Base-by-base conservation (phyloP, 1,140 invertebrate species). In the Heliconius eleuchia region DNA sequence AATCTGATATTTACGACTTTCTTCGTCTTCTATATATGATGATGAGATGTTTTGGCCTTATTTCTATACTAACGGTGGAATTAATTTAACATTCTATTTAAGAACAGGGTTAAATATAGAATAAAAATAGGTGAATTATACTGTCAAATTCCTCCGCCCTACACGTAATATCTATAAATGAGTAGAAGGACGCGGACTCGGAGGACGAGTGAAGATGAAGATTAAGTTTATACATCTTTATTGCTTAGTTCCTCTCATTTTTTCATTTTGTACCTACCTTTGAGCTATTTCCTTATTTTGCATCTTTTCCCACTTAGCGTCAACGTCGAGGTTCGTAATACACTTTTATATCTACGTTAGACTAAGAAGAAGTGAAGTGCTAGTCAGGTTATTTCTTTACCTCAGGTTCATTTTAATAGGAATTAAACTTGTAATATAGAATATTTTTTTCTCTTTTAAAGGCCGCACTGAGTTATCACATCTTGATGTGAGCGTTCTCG, bases 281-380 rank as follows among this genome's bases (percentile, higher is more conserved):
- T 66, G 60, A 66, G 60, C 60, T 66, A 66, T 66, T 66, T 66
- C 60, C 23, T 66, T 16, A 66, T 66, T 66, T 66, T 66, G 60
- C 13, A 30, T 66, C 60, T 66, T 66, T 66, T 66, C 3, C 60
- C 60, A 66, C 60, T 66, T 66, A 66, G 60, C 60, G 27, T 27
- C 60, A 27, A 66, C 23, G 60, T 66, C 60, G 55, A 60, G n/a
- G 55, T 60, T 60, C 55, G 11, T 66, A 66, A 66, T 66, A 30
- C 27, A 66, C 60, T 13, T 27, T 30, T 66, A 66, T 66, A 30
- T 66, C 60, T 66, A 16, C 11, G 60, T 66, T 30, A 66, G 27
- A 66, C 60, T 66, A 66, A n/a, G n/a, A n/a, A n/a, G n/a, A n/a
- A n/a, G n/a, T n/a, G 60, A 66, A 66, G 60, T 66, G 60, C 23